Percentiles rank a stretch among this genome's conserved stretches.
These are phyloP conservation scores for Ypsolopha scabrella DNA, from an alignment of 2,888 invertebrate genomes.

Conservation along the genomic window DNA sequence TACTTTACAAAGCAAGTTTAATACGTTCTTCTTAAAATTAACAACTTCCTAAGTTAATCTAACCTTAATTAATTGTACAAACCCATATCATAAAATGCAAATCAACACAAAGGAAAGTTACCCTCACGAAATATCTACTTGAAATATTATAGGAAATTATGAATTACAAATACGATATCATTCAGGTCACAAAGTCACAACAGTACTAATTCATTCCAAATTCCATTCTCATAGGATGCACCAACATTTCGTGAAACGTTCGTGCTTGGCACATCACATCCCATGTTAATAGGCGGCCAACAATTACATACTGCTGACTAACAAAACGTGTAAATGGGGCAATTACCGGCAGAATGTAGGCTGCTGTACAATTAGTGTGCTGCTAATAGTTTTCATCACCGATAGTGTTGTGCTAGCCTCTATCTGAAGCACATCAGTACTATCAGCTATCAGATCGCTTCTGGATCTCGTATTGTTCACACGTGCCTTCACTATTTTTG, in stretches of 20 bases:
- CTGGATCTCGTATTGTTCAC: constrained; percentile 46
- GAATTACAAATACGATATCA: too few relatives aligned
- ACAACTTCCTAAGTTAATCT: too few relatives aligned
- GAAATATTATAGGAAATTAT: too few relatives aligned
- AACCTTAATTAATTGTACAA: neutral
- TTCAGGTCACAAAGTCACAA: too few relatives aligned
- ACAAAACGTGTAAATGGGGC: constrained; percentile 68
- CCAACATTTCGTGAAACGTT: constrained; percentile 10
- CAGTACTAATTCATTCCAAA: constrained; percentile 2
- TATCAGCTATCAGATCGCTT: constrained; percentile 47
- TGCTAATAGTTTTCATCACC: constrained; percentile 68
- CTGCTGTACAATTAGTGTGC: constrained; percentile 62
- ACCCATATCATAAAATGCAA: neutral
- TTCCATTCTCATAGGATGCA: constrained; percentile 11
- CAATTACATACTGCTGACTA: constrained; percentile 63
- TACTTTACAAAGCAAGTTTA: too few relatives aligned
- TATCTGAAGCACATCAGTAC: constrained; percentile 26
- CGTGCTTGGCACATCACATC: constrained; percentile 47
- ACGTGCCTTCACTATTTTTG: constrained; percentile 21
- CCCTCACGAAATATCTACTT: too few relatives aligned
- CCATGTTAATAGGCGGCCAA: constrained; percentile 43
- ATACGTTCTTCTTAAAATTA: too few relatives aligned
- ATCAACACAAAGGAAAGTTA: too few relatives aligned
- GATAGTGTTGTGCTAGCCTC: constrained; percentile 44
- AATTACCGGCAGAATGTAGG: constrained; percentile 67